These are phyloP conservation scores for Podilymbus podiceps DNA, from an alignment of 2,113 vertebrate species.

Conservation along the genomic window DNA sequence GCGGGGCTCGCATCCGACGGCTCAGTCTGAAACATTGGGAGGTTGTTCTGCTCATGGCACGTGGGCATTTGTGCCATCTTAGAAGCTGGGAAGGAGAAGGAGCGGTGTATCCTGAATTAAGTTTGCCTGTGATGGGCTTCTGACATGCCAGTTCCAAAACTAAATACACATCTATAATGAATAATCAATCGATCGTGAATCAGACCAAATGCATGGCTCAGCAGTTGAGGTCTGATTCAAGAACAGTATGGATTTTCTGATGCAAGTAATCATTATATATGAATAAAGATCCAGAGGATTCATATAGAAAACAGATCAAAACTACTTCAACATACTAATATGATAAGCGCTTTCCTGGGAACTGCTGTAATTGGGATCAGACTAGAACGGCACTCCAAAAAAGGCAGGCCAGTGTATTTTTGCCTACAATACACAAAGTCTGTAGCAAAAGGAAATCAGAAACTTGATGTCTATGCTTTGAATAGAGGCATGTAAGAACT, in stretches of 20 bases:
- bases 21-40: not conserved
- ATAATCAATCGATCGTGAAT: not conserved
- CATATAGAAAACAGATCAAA: not conserved
- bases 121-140: not conserved
- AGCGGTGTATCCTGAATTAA: not conserved
- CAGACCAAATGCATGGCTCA: not conserved
- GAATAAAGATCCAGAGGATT: not conserved
- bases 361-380: not conserved
- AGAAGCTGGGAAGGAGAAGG: not conserved
- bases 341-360: not conserved
- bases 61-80: not conserved
- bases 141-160: not conserved
- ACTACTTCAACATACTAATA: not conserved
- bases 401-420: not conserved
- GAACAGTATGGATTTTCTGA: not conserved
- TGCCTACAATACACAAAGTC: not conserved
- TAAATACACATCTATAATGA: not conserved
- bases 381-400: not conserved
- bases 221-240: not conserved
- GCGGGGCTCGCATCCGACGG: rapidly evolving
- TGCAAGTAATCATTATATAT: not conserved
- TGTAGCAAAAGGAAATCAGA: not conserved
- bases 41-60: not conserved
- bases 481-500: not conserved
- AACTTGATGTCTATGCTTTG: not conserved